Evolutionary conservation across 2,113 vertebrate species (phyloP).

Genomic region (Gopherus flavomarginatus): DNA sequence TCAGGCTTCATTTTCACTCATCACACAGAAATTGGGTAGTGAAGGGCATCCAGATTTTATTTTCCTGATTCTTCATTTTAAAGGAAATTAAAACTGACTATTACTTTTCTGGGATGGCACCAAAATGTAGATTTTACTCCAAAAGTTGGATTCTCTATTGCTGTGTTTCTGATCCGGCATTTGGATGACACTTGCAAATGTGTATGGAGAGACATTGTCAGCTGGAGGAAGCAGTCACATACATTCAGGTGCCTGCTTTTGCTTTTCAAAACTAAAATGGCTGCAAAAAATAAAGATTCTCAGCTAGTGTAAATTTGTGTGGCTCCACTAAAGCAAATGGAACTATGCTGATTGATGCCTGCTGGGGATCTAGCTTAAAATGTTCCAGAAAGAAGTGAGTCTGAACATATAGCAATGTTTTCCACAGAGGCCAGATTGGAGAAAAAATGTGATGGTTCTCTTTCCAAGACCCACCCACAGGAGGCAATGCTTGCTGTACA

Average conservation of each 20-base stretch:
- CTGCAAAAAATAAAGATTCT: neutral
- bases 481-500: neutral
- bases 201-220: neutral
- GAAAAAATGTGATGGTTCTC: neutral
- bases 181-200: neutral
- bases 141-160: neutral
- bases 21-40: neutral
- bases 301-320: neutral
- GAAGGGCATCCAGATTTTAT: neutral
- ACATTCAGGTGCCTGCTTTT: neutral
- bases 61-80: neutral
- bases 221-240: neutral
- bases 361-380: neutral
- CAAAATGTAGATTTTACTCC: neutral
- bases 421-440: neutral
- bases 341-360: neutral
- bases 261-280: neutral
- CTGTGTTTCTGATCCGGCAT: neutral
- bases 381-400: neutral
- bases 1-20: neutral
- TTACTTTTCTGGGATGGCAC: neutral
- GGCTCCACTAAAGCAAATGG: neutral
- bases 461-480: neutral
- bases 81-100: neutral
- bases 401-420: neutral